phyloP scores from a whole-genome alignment of 2,888 invertebrate species.

The Graphium colonna region DNA sequence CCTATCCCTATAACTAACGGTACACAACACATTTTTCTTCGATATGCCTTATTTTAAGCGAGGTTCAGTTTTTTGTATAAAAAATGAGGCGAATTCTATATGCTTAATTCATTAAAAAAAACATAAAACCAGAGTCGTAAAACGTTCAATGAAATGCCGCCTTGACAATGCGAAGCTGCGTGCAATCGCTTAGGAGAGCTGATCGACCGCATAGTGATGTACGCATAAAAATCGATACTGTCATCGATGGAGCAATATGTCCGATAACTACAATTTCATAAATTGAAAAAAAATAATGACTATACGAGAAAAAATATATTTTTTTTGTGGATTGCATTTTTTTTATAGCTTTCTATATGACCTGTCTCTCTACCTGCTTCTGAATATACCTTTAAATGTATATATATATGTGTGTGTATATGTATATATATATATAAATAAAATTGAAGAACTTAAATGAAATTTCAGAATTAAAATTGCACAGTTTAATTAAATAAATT shows the following conservation, averaged over 20 bases:
- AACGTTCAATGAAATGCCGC: conserved; percentile 14
- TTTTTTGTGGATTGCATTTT: too few relatives aligned
- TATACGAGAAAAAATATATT: too few relatives aligned
- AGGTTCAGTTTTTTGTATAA: neutral
- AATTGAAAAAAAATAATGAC: too few relatives aligned
- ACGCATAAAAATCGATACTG: neutral
- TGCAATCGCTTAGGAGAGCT: conserved; percentile 11
- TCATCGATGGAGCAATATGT: too few relatives aligned
- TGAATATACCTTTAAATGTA: too few relatives aligned
- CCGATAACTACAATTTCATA: too few relatives aligned
- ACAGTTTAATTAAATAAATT: conserved; percentile 2
- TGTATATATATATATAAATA: neutral
- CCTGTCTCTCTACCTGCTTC: too few relatives aligned
- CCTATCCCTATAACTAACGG: neutral
- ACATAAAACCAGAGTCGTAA: conserved; percentile 1
- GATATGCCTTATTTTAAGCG: neutral
- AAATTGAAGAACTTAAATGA: neutral
- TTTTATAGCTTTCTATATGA: too few relatives aligned
- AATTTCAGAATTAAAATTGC: neutral
- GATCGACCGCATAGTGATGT: neutral
- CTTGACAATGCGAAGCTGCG: conserved; percentile 12
- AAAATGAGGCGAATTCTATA: neutral
- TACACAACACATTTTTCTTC: neutral
- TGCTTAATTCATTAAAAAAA: conserved; percentile 10
- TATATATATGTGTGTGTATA: neutral